Base-by-base conservation (phyloP, 1,140 invertebrate genomes). In the Danaus plexippus region DNA sequence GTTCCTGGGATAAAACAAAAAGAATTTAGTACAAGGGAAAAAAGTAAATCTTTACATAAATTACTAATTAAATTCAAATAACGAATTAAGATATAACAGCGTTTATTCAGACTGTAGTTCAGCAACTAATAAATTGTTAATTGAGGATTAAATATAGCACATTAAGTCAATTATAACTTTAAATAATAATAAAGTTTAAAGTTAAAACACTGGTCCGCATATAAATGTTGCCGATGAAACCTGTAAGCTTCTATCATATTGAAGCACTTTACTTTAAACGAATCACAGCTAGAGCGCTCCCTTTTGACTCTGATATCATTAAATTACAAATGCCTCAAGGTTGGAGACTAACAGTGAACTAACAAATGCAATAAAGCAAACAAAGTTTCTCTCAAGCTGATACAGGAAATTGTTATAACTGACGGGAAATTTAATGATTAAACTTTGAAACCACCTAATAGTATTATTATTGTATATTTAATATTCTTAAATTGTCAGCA, bases 1-100 rank as follows among this genome's bases (percentile, higher is more conserved):
- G 69, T 0, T 80, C 71, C 73, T 81, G 71, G n/a, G 73, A 66
- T 44, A 49, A 59, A 32, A 49, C 41, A 12, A 43, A 11, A 49
- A 18, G 11, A 49, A n/a, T 49, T 11, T 41, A 43, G 40, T 10
- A 15, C 12, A 4, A 43, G 11, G 18, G 11, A 43, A 52, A 52
- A 40, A 11, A 11, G 12, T 11, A 43, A 43, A n/a, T 12, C 11
- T 15, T 6, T 7, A 15, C 4, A 11, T 15, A 52, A 52, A 15
- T 52, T 12, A 52, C 15, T 52, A 52, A 18, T 43, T 13, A 41
- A 13, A 11, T 52, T 32, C 22, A 5, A 32, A 32, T 32, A 32
- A 32, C 22, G 7, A 32, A 32, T 32, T 32, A 4, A 32, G 22
- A 32, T 32, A 32, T 32, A 32, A 32, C 22, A 32, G 22, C 22